A percentile compares a stretch with the other conserved stretches of the same genome.
Evolutionary conservation across 2,888 invertebrate species (phyloP).

Genomic region (Oxycera nigricornis): DNA sequence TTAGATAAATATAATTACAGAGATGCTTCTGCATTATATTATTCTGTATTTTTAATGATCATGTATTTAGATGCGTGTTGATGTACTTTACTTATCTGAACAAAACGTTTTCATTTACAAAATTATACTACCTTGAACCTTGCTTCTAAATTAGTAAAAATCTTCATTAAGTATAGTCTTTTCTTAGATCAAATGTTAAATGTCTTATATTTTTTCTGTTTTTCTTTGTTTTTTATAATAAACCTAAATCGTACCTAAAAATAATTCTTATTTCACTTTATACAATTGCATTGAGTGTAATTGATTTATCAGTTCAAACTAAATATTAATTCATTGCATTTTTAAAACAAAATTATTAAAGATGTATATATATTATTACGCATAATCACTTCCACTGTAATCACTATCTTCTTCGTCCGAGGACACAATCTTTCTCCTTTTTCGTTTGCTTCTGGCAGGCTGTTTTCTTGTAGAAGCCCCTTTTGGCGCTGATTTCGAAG

Average conservation of each 20-base stretch:
- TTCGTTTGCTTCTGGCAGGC: conserved; percentile 51
- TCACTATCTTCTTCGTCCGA: conserved; percentile 72
- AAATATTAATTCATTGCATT: conserved; percentile 18
- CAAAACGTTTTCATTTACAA: conserved; percentile 23
- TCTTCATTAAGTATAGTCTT: conserved; percentile 44
- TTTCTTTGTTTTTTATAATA: conserved; percentile 21
- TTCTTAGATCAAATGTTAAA: conserved; percentile 40
- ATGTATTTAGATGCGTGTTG: conserved; percentile 31
- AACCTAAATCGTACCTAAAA: conserved; percentile 29
- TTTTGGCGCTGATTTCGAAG: conserved; percentile 34
- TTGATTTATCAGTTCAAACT: conserved; percentile 23
- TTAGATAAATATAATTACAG: conserved; percentile 39
- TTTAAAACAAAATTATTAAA: conserved; percentile 28
- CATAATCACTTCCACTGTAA: conserved; percentile 68
- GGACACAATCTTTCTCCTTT: conserved; percentile 66
- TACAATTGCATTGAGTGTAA: conserved; percentile 40
- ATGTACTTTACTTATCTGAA: conserved; percentile 32
- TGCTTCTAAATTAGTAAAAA: conserved; percentile 42
- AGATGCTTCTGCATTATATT: conserved; percentile 19
- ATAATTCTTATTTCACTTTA: conserved; percentile 36
- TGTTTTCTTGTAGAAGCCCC: conserved; percentile 51
- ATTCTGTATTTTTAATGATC: conserved; percentile 21
- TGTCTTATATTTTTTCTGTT: conserved; percentile 40
- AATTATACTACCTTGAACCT: conserved; percentile 43
- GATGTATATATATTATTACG: conserved; percentile 50